Evolutionary conservation across 2,888 invertebrate genomes (phyloP).

Genomic region (Sphinx pinastri): DNA sequence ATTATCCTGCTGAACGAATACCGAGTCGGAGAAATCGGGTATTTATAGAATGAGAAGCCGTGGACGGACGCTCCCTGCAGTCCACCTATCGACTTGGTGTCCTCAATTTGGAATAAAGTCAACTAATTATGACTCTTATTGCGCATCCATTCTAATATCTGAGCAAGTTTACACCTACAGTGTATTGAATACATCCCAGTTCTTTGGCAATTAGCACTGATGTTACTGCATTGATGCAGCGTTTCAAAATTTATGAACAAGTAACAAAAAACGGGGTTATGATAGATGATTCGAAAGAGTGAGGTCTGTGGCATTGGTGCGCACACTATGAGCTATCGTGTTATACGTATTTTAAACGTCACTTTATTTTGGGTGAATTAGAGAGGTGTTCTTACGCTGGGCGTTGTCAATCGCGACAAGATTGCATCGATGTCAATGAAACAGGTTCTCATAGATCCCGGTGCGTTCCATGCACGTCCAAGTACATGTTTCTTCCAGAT

Average conservation of each 20-base stretch:
- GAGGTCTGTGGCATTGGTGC: neutral
- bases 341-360: neutral
- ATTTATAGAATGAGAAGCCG: slow-evolving; percentile 75
- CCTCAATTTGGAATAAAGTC: slow-evolving; percentile 42
- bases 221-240: neutral
- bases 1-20: slow-evolving; percentile 76
- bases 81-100: slow-evolving; percentile 50
- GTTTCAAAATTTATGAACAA: neutral
- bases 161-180: neutral
- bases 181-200: neutral
- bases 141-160: slow-evolving; percentile 18
- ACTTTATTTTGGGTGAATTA: neutral
- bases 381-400: neutral
- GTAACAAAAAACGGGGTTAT: neutral
- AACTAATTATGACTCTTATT: slow-evolving; percentile 34
- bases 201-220: neutral
- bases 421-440: neutral
- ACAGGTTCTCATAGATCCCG: neutral
- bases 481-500: neutral
- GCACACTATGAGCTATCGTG: neutral
- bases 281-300: neutral
- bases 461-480: neutral
- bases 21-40: slow-evolving; percentile 71
- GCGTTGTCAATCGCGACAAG: neutral
- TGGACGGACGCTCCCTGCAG: slow-evolving; percentile 54